Base-by-base conservation (phyloP, 2,888 invertebrate genomes). In the Pyrrhosoma nymphula region DNA sequence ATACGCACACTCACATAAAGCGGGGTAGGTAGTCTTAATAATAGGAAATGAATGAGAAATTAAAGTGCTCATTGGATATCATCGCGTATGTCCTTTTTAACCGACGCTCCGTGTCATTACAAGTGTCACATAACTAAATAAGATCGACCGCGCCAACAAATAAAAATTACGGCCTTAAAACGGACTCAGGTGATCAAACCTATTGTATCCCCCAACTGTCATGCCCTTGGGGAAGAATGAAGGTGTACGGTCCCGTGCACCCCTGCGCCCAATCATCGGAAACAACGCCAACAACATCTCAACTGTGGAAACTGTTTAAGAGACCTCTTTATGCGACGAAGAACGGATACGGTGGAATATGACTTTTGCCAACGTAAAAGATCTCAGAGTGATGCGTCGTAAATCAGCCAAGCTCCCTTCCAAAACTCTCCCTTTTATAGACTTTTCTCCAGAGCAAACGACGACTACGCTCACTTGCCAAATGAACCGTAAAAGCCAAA, bases 401-500 rank as follows among this genome's bases (percentile, higher is more conserved):
- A 82, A 82, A 82, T 82, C 82, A 82, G 82, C 69, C n/a, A 8
- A 26, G 23, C 69, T 69, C 69, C 23, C 69, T 69, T 16, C 82
- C 35, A 26, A 35, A 16, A 47, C 47, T 47, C 47, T 35, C 82
- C 82, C 35, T 82, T 82, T 82, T 35, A 82, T 82, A 35, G 82
- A 35, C 82, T 16, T 82, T 60, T 35, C n/a, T 23, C 69, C 30
- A 16, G 60, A 60, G 60, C 10, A 14, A 82, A 18, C 82, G 82
- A 18, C 82, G 82, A 82, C 82, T 23, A 82, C 35, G 35, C n/a
- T 82, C 26, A 14, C 30, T n/a, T 6, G 35, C 10, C 35, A 82
- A 82, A 82, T 82, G 82, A 82, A 35, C 82, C 82, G 82, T 82
- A 82, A 82, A 82, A 82, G 35, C 16, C 82, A 4, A 82, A n/a